These are phyloP conservation scores for Plestiodon gilberti DNA, from an alignment of 2,113 vertebrate genomes.

Conservation along the genomic window DNA sequence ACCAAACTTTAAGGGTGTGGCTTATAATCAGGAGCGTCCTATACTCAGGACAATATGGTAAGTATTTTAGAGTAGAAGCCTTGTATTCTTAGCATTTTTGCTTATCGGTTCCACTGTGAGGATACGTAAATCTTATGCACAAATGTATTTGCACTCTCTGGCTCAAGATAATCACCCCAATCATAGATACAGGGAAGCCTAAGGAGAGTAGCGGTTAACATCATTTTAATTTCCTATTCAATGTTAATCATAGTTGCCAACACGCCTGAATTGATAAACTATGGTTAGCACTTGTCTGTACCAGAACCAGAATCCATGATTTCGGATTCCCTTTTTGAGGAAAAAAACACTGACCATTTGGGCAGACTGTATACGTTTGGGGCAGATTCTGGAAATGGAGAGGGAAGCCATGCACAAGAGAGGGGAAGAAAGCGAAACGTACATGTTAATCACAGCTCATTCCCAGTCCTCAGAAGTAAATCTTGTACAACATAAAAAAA, in stretches of 20 bases:
- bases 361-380: background rate
- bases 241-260: background rate
- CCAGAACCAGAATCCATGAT: background rate
- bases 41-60: too few species aligned
- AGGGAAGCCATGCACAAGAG: background rate
- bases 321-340: background rate
- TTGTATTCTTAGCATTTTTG: background rate
- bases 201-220: too few species aligned
- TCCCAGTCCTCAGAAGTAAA: conserved; percentile 13
- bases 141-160: conserved; percentile 7
- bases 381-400: background rate
- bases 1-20: too few species aligned
- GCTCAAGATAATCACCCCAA: background rate
- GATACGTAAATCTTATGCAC: background rate
- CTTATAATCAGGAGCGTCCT: too few species aligned
- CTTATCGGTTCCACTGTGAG: background rate
- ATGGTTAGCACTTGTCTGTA: background rate
- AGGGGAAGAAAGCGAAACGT: background rate
- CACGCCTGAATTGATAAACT: background rate
- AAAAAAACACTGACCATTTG: background rate
- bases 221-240: background rate
- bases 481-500: conserved; percentile 26
- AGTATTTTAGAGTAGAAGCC: background rate
- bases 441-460: too few species aligned
- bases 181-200: background rate